Base-by-base conservation (phyloP, 2,888 invertebrate genomes). In the Tricholauxania praeusta region DNA sequence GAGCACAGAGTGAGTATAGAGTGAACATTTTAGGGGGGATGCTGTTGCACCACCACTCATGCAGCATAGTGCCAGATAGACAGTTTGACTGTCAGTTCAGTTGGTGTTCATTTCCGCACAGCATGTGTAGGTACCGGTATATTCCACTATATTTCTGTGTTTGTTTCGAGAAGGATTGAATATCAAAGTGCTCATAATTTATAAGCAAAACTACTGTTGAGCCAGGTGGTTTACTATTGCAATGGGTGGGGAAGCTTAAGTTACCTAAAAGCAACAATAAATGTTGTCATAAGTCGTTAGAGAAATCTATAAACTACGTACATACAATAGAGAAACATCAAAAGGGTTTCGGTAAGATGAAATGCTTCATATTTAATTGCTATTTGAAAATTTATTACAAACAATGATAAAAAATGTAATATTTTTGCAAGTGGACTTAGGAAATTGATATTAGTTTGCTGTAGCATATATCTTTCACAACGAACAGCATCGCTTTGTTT, bases 131-230 rank as follows among this genome's bases (percentile, higher is more conserved):
- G 57, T 17, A 39, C 39, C 39, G 39, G 39, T 10, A 39, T 39
- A 39, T 39, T 39, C 8, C 39, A 8, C 10, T 10, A 39, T 39
- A 39, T 39, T 2, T 8, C 39, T 39, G 39, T 39, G 6, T 39
- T 39, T 39, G 39, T 39, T 7, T 39, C 39, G 10, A 39, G 39
- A 39, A 39, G 39, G 39, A 39, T 39, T 66, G 62, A 60, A 39
- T 72, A 75, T 76, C 76, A 73, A 74, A 72, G 67, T 75, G 57
- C 78, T 80, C 79, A 80, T 84, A 84, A 84, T 84, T 84, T 82
- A 83, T 84, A 78, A 80, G 78, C 79, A 78, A 80, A 74, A 72
- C 57, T 72, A 32, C 49, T 39, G 57, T 39, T 66, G 71, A 63
- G 52, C 52, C 47, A 39, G 39, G 39, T 39, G 28, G 28, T 39